Evolutionary conservation across 2,797 vertebrate genomes (phyloP).

Genomic region (Leptodactylus fallax): DNA sequence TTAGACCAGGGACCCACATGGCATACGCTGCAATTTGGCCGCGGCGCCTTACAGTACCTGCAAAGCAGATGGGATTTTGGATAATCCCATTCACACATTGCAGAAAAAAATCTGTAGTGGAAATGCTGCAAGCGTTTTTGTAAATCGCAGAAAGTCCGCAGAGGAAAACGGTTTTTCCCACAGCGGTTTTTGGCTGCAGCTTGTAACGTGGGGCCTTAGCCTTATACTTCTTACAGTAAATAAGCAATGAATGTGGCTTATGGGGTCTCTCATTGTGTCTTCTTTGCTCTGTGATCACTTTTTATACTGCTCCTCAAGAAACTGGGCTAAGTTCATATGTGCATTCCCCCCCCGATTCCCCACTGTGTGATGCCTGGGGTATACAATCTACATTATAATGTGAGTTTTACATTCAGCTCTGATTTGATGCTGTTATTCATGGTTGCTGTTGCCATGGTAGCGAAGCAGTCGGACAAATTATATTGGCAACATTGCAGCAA

Average conservation of each 20-base stretch:
- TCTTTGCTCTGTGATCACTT: background rate
- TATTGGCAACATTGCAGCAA: conserved; percentile 7
- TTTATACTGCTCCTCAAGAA: background rate
- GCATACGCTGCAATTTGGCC: too few species aligned
- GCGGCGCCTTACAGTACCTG: too few species aligned
- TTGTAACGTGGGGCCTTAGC: too few species aligned
- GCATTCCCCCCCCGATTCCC: background rate
- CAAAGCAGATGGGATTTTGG: too few species aligned
- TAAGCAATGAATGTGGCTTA: background rate
- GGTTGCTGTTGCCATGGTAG: conserved; percentile 35
- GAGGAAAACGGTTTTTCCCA: too few species aligned
- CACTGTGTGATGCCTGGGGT: conserved; percentile 14
- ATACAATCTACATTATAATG: conserved; percentile 42
- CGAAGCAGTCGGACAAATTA: conserved; percentile 38
- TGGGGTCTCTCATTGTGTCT: background rate
- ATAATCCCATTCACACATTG: too few species aligned
- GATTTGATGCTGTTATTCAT: conserved; percentile 21
- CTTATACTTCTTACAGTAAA: too few species aligned
- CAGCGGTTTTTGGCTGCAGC: too few species aligned
- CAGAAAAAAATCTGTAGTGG: too few species aligned
- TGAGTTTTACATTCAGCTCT: conserved; percentile 35
- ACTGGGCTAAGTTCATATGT: background rate
- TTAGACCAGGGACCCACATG: too few species aligned
- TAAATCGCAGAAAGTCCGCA: too few species aligned
- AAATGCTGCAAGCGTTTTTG: too few species aligned